Conservation (phyloP, 2,113 vertebrate species). For the Ammodytes dubius region DNA sequence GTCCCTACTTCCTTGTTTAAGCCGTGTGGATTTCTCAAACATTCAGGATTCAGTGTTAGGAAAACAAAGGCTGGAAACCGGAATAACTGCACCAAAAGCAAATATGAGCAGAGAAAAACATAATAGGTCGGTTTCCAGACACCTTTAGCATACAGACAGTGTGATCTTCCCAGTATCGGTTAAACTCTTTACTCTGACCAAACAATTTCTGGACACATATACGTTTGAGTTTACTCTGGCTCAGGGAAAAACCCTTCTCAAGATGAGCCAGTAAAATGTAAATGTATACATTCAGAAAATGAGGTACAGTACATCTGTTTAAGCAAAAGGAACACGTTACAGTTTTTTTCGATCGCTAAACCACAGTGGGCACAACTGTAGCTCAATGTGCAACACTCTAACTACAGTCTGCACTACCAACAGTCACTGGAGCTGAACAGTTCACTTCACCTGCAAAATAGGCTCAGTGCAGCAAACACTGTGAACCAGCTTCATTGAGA, state of each 20-base stretch:
- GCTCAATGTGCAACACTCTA: no score
- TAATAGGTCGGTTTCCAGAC: conserved; percentile 33
- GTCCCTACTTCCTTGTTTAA: conserved; percentile 38
- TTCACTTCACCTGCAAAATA: no score
- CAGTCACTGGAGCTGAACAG: no score
- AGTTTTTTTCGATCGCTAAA: no score
- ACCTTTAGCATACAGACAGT: conserved; percentile 75
- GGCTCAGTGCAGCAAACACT: no score
- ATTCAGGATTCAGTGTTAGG: conserved; percentile 18
- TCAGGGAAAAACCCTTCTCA: not conserved
- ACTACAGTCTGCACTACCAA: no score
- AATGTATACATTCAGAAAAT: not conserved
- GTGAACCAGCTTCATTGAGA: no score
- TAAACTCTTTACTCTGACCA: conserved; percentile 20
- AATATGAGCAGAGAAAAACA: conserved; percentile 68
- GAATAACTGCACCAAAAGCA: conserved; percentile 73
- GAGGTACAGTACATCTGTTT: no score
- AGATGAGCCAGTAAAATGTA: not conserved
- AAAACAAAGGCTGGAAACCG: conserved; percentile 66
- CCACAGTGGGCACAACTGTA: no score
- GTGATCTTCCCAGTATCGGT: conserved; percentile 66
- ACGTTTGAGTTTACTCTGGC: not conserved
- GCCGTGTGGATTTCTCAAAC: conserved; percentile 10
- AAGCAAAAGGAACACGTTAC: no score
- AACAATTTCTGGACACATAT: conserved; percentile 3